Base-by-base conservation (phyloP, 2,888 invertebrate genomes). In the Leptinotarsa haldemani region DNA sequence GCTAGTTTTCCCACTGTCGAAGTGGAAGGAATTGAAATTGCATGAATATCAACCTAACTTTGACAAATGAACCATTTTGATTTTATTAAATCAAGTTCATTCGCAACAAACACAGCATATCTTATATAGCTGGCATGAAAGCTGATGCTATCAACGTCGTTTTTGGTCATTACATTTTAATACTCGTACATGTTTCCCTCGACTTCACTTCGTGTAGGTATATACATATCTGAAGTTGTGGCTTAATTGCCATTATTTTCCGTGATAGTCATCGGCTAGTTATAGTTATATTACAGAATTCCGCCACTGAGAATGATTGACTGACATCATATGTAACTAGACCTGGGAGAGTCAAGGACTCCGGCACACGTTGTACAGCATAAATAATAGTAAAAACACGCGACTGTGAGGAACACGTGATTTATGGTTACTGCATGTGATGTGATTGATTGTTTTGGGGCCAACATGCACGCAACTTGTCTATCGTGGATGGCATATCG, bases 311-410 rank as follows among this genome's bases (percentile, higher is more conserved):
- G 16, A 61, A 61, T 61, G 61, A 61, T 61, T 61, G 61, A 61
- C 61, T 61, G 61, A 61, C 40, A 61, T 61, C 61, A 61, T n/a
- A 40, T 9, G 61, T 40, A 61, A 61, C 61, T 61, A 61, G 61
- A 40, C n/a, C 40, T 61, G 61, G 61, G 61, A 12, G 5, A 30
- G 61, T 61, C 61, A n/a, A 61, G 61, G 61, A 30, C 61, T 61
- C 25, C 40, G 61, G 16, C 40, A 12, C 40, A 30, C 40, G 40
- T 12, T 40, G 61, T 61, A 9, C 2, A 9, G 40, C 40, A 40
- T 61, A 61, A 61, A 61, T 61, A 61, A 61, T 61, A 15, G 30
- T 61, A 61, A 61, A 56, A 61, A 61, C 61, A 61, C 61, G 61
- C 61, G 30, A 61, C 61, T 61, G 30, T 40, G 40, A n/a, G 61